A percentile compares a stretch with the other conserved stretches of the same genome.
These are phyloP conservation scores for Mermis nigrescens DNA, from an alignment of 2,888 invertebrate species.

Conservation along the genomic window DNA sequence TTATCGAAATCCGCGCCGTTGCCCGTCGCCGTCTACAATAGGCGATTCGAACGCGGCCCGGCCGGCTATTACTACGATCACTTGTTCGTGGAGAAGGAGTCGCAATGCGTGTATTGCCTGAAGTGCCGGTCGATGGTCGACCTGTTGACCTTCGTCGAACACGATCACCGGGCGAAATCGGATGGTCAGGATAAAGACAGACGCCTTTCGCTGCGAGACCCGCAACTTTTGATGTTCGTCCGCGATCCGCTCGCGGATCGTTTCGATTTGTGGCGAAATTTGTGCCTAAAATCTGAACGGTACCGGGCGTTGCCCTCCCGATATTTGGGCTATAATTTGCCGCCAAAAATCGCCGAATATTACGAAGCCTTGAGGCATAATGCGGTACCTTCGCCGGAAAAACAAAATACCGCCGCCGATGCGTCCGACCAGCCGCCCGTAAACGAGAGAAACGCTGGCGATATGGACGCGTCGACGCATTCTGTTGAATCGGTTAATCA, in stretches of 20 bases:
- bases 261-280: constrained; percentile 4
- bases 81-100: background rate
- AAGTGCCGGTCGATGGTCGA: background rate
- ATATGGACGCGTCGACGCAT: too few species aligned
- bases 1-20: background rate
- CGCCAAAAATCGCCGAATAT: background rate
- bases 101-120: constrained; percentile 2
- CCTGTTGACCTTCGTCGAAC: background rate
- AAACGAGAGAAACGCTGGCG: too few species aligned
- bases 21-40: constrained; percentile 7
- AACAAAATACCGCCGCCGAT: background rate
- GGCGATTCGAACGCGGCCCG: background rate
- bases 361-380: background rate
- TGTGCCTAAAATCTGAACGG: background rate
- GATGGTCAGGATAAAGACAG: too few species aligned
- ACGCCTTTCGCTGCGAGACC: background rate
- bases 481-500: too few species aligned
- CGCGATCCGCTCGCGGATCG: background rate
- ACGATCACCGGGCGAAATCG: too few species aligned
- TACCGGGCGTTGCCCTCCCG: background rate
- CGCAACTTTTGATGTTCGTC: constrained; percentile 8
- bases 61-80: constrained; percentile 6
- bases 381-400: too few species aligned
- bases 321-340: background rate
- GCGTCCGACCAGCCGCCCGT: background rate